A percentile compares a stretch with the other conserved stretches of the same genome.
Conservation (phyloP, 2,797 vertebrate species). For the Lagorchestes hirsutus region DNA sequence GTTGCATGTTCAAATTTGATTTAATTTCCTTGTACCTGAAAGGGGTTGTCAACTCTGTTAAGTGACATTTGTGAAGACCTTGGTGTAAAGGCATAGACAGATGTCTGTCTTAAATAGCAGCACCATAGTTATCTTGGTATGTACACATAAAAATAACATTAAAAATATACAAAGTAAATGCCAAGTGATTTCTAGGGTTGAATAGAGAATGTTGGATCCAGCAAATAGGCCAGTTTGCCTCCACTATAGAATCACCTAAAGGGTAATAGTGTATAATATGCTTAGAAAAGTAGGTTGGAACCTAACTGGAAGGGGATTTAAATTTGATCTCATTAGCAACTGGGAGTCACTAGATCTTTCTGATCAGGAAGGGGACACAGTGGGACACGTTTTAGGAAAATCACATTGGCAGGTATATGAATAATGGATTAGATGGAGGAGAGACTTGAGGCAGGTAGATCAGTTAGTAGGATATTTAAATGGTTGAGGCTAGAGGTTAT, state of each 20-base stretch:
- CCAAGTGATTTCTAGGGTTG: background rate
- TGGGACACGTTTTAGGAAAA: background rate
- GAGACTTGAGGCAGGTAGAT: background rate
- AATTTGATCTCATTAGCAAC: background rate
- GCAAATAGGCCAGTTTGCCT: background rate
- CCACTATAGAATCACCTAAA: background rate
- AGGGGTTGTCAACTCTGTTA: constrained; percentile 10
- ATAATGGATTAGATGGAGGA: background rate
- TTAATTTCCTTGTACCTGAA: constrained; percentile 25
- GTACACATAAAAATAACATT: background rate
- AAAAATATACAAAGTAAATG: background rate
- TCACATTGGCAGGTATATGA: background rate
- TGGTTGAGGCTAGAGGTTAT: background rate
- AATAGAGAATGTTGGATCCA: background rate
- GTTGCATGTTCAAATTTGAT: constrained; percentile 37
- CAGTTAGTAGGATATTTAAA: background rate
- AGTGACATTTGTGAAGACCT: constrained; percentile 23
- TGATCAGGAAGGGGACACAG: background rate
- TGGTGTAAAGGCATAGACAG: background rate
- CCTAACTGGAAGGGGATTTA: background rate
- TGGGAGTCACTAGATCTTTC: background rate
- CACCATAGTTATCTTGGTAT: background rate
- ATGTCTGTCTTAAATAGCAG: background rate
- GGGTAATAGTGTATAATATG: background rate
- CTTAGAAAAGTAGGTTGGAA: background rate